A percentile compares a stretch with the other conserved stretches of the same genome.
Evolutionary conservation across 1,140 invertebrate species (phyloP).

Genomic region (Cotesia vestalis): DNA sequence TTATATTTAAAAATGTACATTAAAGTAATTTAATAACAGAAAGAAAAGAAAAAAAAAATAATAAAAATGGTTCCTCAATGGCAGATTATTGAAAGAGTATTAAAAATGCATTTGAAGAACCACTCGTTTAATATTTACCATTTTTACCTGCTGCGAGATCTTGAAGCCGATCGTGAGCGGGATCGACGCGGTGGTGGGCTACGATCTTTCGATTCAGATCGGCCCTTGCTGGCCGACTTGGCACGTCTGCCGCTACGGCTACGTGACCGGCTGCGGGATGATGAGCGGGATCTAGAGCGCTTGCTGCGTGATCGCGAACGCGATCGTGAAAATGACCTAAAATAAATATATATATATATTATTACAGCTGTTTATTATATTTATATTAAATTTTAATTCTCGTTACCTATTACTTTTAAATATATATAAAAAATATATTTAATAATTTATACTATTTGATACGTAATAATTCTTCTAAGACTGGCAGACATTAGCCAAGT

Average conservation of each 20-base stretch:
- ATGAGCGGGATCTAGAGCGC: slow-evolving; percentile 61
- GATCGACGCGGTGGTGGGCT: slow-evolving; percentile 60
- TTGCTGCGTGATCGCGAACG: slow-evolving; percentile 63
- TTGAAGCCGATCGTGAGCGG: slow-evolving; percentile 59
- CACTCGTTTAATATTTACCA: slow-evolving; percentile 41
- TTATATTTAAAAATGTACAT: background rate
- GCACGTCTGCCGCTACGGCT: slow-evolving; percentile 50
- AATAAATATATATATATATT: slow-evolving; percentile 55
- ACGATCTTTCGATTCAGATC: slow-evolving; percentile 65
- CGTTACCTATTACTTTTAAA: no score
- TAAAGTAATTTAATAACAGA: background rate
- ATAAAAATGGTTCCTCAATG: slow-evolving; percentile 6
- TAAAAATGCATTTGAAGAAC: slow-evolving; percentile 15
- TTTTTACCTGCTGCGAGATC: slow-evolving; percentile 60
- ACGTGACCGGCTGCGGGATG: slow-evolving; percentile 66
- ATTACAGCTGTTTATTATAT: slow-evolving; percentile 10
- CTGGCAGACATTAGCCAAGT: no score
- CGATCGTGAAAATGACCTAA: slow-evolving; percentile 62
- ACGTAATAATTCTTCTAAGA: no score
- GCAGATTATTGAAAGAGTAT: slow-evolving; percentile 9
- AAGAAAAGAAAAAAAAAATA: slow-evolving; percentile 14
- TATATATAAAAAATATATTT: no score
- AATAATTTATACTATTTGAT: no score
- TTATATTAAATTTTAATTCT: no score
- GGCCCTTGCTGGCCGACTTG: slow-evolving; percentile 66